Base-by-base conservation (phyloP, 2,888 invertebrate species). In the Sarcophaga subvicina region DNA sequence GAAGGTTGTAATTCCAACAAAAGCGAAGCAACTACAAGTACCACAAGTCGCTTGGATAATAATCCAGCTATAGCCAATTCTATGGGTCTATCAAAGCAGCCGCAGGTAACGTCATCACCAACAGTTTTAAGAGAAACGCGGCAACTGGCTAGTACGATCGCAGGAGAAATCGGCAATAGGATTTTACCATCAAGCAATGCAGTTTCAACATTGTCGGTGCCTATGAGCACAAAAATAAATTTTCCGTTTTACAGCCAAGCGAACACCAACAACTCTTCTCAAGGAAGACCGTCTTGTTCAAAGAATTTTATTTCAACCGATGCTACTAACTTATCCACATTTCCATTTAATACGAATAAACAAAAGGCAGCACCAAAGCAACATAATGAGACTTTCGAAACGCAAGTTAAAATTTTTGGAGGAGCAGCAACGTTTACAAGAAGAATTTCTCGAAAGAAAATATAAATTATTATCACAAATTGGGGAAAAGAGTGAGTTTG, bases 71-170 rank as follows among this genome's bases (percentile, higher is more conserved):
- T 12, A 47, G n/a, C 10, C 6, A 69, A 25, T 71, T 62, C 62
- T 62, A 22, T 25, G 14, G 54, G 27, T 75, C 20, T 45, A 60
- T 45, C 5, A 47, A 70, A 14, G 22, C 67, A 69, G 77, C 77
- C 77, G 67, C 77, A 69, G 60, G 77, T 69, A 78, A 45, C 77
- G 59, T 78, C 69, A 69, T 78, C 77, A 45, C 77, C 69, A 20
- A 78, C 59, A 11, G 17, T 6, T 14, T 14, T 14, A 45, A 69
- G 78, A 27, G 49, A 70, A 49, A 27, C 70, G 54, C 70, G 6
- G 54, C 70, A 49, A 20, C 10, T 12, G n/a, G 54, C 49, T 27
- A 25, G 63, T 70, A 71, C 25, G 25, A 25, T 25, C 25, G 25
- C 25, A 25, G 25, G 25, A 25, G 3, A 25, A 25, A 25, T 3